phyloP scores from a whole-genome alignment of 2,113 vertebrate species.

The Mugil cephalus region DNA sequence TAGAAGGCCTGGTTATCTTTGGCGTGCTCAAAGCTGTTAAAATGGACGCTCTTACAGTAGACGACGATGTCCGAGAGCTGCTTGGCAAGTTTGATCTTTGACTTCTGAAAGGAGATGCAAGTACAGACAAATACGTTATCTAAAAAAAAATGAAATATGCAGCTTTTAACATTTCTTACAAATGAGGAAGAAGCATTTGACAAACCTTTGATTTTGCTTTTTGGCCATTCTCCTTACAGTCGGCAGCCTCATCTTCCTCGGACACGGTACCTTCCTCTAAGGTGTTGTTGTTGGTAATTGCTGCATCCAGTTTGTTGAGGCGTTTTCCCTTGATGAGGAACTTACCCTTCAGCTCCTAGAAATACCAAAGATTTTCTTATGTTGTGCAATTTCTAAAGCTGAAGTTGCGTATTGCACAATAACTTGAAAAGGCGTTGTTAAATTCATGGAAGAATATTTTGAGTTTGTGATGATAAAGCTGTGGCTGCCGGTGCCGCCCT shows the following conservation, averaged over 20 bases:
- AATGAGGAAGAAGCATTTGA: background rate
- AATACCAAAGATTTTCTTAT: slow-evolving; percentile 11
- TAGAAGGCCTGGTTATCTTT: slow-evolving; percentile 86
- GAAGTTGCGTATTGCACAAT: too few relatives aligned
- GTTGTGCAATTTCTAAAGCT: background rate
- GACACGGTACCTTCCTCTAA: slow-evolving; percentile 89
- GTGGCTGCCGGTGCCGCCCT: background rate
- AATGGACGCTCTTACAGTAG: slow-evolving; percentile 98
- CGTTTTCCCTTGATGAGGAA: slow-evolving; percentile 96
- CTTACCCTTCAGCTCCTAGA: slow-evolving; percentile 91
- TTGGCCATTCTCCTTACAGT: slow-evolving; percentile 83
- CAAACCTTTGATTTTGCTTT: slow-evolving; percentile 78
- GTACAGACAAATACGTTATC: background rate
- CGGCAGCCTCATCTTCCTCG: slow-evolving; percentile 95
- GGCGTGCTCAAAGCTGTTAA: slow-evolving; percentile 87
- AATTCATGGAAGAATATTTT: background rate
- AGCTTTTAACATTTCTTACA: accelerated
- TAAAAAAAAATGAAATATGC: background rate
- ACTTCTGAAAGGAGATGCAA: slow-evolving; percentile 76
- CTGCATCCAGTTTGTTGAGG: slow-evolving; percentile 87
- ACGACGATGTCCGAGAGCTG: slow-evolving; percentile 92
- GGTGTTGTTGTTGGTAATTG: slow-evolving; percentile 70
- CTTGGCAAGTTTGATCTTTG: slow-evolving; percentile 90
- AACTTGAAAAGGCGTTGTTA: too few relatives aligned
- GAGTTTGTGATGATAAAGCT: background rate